Evolutionary conservation across 2,113 vertebrate species (phyloP).

Genomic region (Crotalus viridis): DNA sequence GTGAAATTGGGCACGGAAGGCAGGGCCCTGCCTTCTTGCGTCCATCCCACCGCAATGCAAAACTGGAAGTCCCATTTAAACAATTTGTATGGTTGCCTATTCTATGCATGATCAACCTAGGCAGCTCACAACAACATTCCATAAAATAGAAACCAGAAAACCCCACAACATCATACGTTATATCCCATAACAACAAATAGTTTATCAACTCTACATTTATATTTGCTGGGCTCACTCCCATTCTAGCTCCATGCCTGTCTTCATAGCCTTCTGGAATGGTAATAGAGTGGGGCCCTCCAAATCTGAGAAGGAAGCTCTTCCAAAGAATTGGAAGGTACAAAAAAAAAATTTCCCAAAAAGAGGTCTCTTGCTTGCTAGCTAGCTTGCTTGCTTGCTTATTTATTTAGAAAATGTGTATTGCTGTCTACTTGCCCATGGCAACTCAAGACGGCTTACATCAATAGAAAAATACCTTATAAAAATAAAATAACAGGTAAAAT

Average conservation of each 20-base stretch:
- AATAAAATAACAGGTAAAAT: too few relatives aligned
- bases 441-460: too few relatives aligned
- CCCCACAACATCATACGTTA: neutral
- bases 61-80: neutral
- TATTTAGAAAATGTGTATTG: too few relatives aligned
- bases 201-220: neutral
- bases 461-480: too few relatives aligned
- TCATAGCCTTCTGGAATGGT: neutral
- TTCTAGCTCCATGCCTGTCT: neutral
- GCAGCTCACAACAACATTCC: neutral
- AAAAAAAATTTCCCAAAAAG: neutral
- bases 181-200: neutral
- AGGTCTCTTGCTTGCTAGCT: neutral
- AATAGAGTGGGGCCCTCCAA: neutral
- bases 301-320: neutral
- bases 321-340: neutral
- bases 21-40: too few relatives aligned
- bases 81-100: neutral
- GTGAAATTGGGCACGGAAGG: too few relatives aligned
- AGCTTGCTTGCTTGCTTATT: too few relatives aligned
- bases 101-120: neutral
- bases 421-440: too few relatives aligned
- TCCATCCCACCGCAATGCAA: too few relatives aligned
- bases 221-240: neutral
- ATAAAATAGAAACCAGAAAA: neutral